Percentiles rank a stretch among this genome's conserved stretches.
These are phyloP conservation scores for Nematolebias whitei DNA, from an alignment of 2,113 vertebrate genomes.

Conservation along the genomic window DNA sequence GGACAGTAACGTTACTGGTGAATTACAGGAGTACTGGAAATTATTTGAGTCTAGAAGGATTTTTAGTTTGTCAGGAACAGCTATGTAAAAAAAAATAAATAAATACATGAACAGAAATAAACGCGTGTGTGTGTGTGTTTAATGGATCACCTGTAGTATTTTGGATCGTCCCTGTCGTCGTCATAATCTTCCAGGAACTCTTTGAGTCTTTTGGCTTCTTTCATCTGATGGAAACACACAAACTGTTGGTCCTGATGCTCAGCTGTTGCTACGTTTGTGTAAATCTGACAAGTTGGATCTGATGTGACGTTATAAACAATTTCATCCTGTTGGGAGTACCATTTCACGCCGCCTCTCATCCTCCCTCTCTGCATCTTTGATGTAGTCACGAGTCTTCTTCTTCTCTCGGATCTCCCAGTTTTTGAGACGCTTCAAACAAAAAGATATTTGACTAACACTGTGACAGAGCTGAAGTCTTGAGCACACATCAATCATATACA, in stretches of 20 bases:
- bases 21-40: no score
- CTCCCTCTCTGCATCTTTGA: constrained; percentile 90
- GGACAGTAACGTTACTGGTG: no score
- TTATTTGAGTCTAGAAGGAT: no score
- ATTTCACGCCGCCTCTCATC: constrained; percentile 92
- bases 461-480: neutral
- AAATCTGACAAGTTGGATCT: neutral
- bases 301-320: neutral
- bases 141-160: constrained; percentile 91
- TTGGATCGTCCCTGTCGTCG: constrained; percentile 96
- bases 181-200: constrained; percentile 99
- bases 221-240: constrained; percentile 83
- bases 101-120: no score
- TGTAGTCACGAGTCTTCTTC: constrained; percentile 93
- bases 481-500: neutral
- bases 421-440: constrained; percentile 86
- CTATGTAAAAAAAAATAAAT: no score
- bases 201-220: constrained; percentile 97
- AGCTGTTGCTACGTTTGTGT: neutral
- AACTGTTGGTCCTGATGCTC: no score
- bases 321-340: constrained; percentile 65
- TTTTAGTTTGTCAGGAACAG: no score
- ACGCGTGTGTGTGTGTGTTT: no score
- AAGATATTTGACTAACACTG: neutral
- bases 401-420: constrained; percentile 96